These are phyloP conservation scores for Paramisgurnus dabryanus DNA, from an alignment of 2,113 vertebrate species.

Conservation along the genomic window DNA sequence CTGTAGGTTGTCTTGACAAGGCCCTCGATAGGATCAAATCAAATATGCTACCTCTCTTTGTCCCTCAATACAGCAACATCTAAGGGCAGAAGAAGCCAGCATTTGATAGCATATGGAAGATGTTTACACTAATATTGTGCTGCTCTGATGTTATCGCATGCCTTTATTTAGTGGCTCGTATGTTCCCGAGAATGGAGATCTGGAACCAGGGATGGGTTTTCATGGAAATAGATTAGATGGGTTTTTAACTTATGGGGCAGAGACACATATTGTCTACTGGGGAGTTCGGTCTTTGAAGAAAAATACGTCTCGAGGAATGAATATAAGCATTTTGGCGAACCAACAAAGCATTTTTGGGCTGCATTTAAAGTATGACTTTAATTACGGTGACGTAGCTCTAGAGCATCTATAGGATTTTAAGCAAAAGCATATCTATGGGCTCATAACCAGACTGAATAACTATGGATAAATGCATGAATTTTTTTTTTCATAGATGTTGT, in stretches of 20 bases:
- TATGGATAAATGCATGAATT: neutral
- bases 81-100: neutral
- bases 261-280: constrained; percentile 15
- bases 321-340: constrained; percentile 9
- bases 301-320: constrained; percentile 28
- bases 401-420: constrained; percentile 20
- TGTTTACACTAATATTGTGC: constrained; percentile 62
- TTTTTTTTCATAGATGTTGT: constrained; percentile 6
- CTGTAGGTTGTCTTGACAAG: constrained; percentile 60
- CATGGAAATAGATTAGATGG: constrained; percentile 32
- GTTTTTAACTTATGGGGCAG: neutral
- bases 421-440: constrained; percentile 17
- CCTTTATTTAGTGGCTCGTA: constrained; percentile 58
- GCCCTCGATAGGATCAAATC: constrained; percentile 55
- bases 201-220: constrained; percentile 11
- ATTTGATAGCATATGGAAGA: constrained; percentile 65
- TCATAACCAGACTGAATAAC: constrained; percentile 21
- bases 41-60: constrained; percentile 54
- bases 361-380: constrained; percentile 32
- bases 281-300: constrained; percentile 15
- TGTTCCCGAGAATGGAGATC: constrained; percentile 49
- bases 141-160: constrained; percentile 61
- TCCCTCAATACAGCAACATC: constrained; percentile 64
- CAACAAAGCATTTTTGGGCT: constrained; percentile 36
- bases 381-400: constrained; percentile 31